Evolutionary conservation across 2,113 vertebrate genomes (phyloP), one percentile per base, ranked within the genome.

Genomic region (Ctenodactylus gundi): DNA sequence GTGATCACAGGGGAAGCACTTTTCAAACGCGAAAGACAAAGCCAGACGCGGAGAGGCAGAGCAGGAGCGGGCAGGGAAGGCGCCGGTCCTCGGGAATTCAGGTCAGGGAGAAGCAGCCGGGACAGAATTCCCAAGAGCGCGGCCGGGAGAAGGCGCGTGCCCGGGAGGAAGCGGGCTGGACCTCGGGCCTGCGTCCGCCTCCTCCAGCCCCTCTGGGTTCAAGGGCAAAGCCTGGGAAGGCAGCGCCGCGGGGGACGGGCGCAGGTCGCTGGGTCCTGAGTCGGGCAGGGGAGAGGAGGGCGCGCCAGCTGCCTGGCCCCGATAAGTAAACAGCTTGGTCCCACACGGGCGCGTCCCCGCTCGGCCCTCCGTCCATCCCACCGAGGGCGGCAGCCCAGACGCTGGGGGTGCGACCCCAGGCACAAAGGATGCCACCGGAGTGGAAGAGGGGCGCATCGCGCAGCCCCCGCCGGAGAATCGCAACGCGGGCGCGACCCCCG

Each of bases 281-380:
- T 41, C 51, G 23, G 93, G 93, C 51, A 84, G 76, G 76, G 92
- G 88, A 81, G 95, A 90, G 39, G 89, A 62, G 57, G 51, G 23
- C 34, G 73, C 96, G 27, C 57, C 1, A 13, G 76, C 72, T 21
- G 94, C 94, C 51, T 12, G 7, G 67, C 57, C 70, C 55, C 73
- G 77, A 41, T 91, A 58, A 94, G 95, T 95, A 95, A 97, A 95
- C 96, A 96, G 91, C 95, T 67, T 25, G n/a, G 70, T 46, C 57
- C 80, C 27, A 73, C 36, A 82, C 72, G 60, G 78, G 64, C 64
- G 31, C 80, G 55, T 83, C 80, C 87, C 51, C 14, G 17, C 55
- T 58, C 21, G 17, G 92, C 92, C 93, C 96, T n/a, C 41, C 0
- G 92, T 31, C 25, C 76, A 18, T 15, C 46, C 53, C 75, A 39